These are phyloP conservation scores for Phaonia tiefii DNA, from an alignment of 2,888 invertebrate species.

Conservation along the genomic window DNA sequence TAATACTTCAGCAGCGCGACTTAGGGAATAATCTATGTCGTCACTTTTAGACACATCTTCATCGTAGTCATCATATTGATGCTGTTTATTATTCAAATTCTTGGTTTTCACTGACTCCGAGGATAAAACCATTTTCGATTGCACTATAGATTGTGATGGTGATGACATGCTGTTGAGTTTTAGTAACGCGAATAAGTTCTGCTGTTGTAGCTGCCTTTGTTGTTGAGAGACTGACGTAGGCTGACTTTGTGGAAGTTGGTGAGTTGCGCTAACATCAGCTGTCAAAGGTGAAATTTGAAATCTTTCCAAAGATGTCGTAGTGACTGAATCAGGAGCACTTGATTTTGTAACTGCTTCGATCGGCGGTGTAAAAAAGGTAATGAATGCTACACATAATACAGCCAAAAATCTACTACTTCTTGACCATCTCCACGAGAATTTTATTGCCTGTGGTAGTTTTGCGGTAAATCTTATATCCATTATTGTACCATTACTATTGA, in stretches of 20 bases:
- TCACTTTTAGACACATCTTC: conserved; percentile 46
- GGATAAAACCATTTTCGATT: conserved; percentile 44
- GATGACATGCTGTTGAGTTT: conserved; percentile 68
- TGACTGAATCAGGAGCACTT: neutral
- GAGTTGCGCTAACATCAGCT: conserved; percentile 62
- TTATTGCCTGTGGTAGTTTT: conserved; percentile 28
- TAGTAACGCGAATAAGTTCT: conserved; percentile 76
- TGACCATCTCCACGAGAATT: conserved; percentile 7
- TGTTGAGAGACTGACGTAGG: conserved; percentile 50
- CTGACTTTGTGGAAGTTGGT: conserved; percentile 62
- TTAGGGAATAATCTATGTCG: conserved; percentile 67
- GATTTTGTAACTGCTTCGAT: conserved; percentile 43
- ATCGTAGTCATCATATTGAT: conserved; percentile 53
- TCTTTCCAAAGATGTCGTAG: conserved; percentile 45
- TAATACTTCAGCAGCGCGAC: conserved; percentile 67
- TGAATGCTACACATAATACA: conserved; percentile 35
- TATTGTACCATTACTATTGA: conserved; percentile 8
- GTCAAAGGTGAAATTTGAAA: conserved; percentile 46
- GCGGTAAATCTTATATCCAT: conserved; percentile 43
- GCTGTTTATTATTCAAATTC: conserved; percentile 42
- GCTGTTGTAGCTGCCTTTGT: conserved; percentile 73
- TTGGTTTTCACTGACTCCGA: conserved; percentile 34
- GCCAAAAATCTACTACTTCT: conserved; percentile 6
- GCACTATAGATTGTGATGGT: conserved; percentile 17
- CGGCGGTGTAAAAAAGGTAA: conserved; percentile 31